Evolutionary conservation across 1,140 invertebrate genomes (phyloP), one percentile per base, ranked within the genome.

Genomic region (Rhagoletis zephyria): DNA sequence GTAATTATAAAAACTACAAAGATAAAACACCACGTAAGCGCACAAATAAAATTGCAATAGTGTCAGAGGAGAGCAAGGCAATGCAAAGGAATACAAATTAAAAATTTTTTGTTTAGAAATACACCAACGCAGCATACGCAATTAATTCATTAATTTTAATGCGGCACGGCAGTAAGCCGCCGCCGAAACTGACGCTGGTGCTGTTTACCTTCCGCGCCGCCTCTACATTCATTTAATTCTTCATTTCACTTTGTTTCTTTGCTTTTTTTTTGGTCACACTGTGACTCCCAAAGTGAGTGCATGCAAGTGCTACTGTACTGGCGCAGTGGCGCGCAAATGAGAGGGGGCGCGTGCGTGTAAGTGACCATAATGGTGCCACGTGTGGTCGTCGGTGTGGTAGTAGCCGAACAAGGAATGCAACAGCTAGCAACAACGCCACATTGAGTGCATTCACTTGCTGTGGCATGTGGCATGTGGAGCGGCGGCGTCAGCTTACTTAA

Each of bases 91-190:
- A 67, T 42, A 30, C 19, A 67, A 3, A 64, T 19, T 3, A 30
- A 1, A 42, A 12, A 42, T 7, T 14, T 12, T 30, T 2, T 67
- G 42, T 30, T 0, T 56, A 3, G 5, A 7, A 42, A 67, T 40
- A 40, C 30, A 5, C 40, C 67, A 74, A 74, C 67, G 5, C 42
- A 48, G 5, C 42, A 48, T 42, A 48, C 30, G 16, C 14, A 74
- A 74, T 74, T 74, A 74, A 45, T 74, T 74, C 67, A 48, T 74
- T 74, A 74, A 74, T 42, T 74, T 74, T 74, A 74, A 74, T 74
- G 42, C 42, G 67, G 14, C 67, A 45, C 67, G 67, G 67, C 67
- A 74, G 14, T 42, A 45, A 74, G 42, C 67, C 42, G 40, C 40
- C 67, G 40, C 67, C 51, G 10, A 56, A 56, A 7, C 51, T 56